Evolutionary conservation across 2,113 vertebrate species (phyloP), one percentile per base, ranked within the genome.

Genomic region (Oncorhynchus mykiss): DNA sequence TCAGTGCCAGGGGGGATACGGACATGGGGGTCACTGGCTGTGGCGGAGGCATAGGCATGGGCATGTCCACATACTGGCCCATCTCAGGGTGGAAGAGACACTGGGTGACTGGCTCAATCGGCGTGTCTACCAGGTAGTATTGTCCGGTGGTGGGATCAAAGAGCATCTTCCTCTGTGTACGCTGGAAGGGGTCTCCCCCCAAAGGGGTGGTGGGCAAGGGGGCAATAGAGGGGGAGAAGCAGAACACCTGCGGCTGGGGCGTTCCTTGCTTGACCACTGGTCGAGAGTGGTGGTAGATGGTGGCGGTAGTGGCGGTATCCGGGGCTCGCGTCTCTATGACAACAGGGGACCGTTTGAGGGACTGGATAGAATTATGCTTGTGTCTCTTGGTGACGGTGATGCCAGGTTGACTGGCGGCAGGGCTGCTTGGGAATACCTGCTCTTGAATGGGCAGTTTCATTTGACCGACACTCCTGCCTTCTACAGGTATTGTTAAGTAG

Each of bases 21-120:
- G 91, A 78, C 18, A 93, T 79, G 59, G 91, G 11, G 11, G 24
- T 27, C n/a, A 62, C 59, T 22, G n/a, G n/a, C 59, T 5, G 59
- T 1, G 92, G 6, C 79, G 80, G 54, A 76, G 72, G 27, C 79
- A 80, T 90, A 13, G 93, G 77, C 89, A 98, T 79, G 2, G 97
- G 96, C 48, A 99, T 93, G n/a, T 99, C 97, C 87, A 99, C 93
- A n/a, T 95, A 99, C 86, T 96, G 96, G 39, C 96, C 96, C 0
- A 95, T 98, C 84, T 99, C 97, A 0, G 97, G 97, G 85, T 99
- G 96, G 78, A 95, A 98, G 12, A 98, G 94, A 85, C 96, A 92
- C 81, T 95, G 94, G 48, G 95, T 95, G 72, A 93, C 79, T 18
- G 93, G 89, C 82, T 93, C 93, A 18, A 97, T 82, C 0, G 97